Evolutionary conservation across 2,888 invertebrate species (phyloP).

Genomic region (Lingula anatina): DNA sequence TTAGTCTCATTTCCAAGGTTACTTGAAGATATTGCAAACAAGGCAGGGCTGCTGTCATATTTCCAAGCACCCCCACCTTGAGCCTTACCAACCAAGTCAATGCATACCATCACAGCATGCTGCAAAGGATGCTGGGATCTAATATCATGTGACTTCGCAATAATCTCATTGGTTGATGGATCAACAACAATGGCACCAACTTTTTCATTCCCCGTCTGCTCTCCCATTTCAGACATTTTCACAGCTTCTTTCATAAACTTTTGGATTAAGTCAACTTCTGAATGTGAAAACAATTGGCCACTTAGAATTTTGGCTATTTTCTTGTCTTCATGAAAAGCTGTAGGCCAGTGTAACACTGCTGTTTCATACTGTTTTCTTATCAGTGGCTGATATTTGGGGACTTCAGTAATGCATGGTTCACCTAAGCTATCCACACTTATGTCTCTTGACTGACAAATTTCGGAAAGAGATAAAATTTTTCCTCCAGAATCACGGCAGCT

Average conservation of each 20-base stretch:
- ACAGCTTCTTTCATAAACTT: slow-evolving; percentile 26
- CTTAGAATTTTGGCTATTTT: slow-evolving; percentile 23
- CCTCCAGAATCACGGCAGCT: not conserved
- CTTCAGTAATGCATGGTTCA: slow-evolving; percentile 23
- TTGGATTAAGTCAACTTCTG: slow-evolving; percentile 15
- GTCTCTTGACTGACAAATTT: not conserved
- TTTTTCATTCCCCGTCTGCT: slow-evolving; percentile 7
- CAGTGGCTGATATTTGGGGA: slow-evolving; percentile 28
- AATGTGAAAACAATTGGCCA: slow-evolving; percentile 18
- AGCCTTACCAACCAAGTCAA: slow-evolving; percentile 77
- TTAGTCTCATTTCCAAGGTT: no score
- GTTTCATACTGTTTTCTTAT: slow-evolving; percentile 40
- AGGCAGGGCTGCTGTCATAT: no score
- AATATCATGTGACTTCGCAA: slow-evolving; percentile 61
- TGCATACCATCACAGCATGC: slow-evolving; percentile 79
- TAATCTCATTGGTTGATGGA: slow-evolving; percentile 65
- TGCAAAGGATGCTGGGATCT: slow-evolving; percentile 64
- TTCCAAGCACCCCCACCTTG: slow-evolving; percentile 77
- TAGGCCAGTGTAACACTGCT: slow-evolving; percentile 39
- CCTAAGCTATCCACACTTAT: slow-evolving; percentile 19
- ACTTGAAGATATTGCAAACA: no score
- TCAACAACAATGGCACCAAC: slow-evolving; percentile 67
- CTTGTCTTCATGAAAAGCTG: slow-evolving; percentile 48
- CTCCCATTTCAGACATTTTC: slow-evolving; percentile 15
- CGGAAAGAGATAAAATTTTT: not conserved